A percentile compares a stretch with the other conserved stretches of the same genome.
These are phyloP conservation scores for Himalopsyche tibetana DNA, from an alignment of 2,888 invertebrate species.

Conservation along the genomic window DNA sequence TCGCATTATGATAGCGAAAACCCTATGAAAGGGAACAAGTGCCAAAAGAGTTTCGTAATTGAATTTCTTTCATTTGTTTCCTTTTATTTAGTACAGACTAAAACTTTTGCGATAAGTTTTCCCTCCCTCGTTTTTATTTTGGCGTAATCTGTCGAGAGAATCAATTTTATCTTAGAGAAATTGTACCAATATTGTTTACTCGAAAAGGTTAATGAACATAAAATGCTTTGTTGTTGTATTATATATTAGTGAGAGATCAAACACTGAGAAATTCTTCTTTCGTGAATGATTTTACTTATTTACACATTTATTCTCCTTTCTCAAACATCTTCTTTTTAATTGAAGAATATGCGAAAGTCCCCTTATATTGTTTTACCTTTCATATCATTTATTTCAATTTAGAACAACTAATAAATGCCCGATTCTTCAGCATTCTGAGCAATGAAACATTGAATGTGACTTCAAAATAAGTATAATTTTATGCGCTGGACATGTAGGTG, in stretches of 20 bases:
- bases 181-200: conserved; percentile 18
- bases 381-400: no score
- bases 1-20: background rate
- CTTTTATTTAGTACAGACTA: conserved; percentile 10
- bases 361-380: no score
- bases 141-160: conserved; percentile 18
- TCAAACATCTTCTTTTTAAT: no score
- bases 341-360: no score
- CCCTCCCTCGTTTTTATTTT: background rate
- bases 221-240: background rate
- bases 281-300: no score
- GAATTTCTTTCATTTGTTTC: conserved; percentile 34
- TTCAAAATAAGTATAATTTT: no score
- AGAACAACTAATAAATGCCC: no score
- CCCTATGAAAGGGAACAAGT: background rate
- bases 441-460: no score
- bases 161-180: conserved; percentile 19
- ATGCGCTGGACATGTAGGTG: no score
- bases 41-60: conserved; percentile 34
- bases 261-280: background rate
- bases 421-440: no score
- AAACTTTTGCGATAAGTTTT: conserved; percentile 1
- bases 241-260: background rate
- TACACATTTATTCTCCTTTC: no score
- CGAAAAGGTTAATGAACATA: background rate